Conservation (phyloP, 2,888 invertebrate genomes). For the Apodemia mormo region DNA sequence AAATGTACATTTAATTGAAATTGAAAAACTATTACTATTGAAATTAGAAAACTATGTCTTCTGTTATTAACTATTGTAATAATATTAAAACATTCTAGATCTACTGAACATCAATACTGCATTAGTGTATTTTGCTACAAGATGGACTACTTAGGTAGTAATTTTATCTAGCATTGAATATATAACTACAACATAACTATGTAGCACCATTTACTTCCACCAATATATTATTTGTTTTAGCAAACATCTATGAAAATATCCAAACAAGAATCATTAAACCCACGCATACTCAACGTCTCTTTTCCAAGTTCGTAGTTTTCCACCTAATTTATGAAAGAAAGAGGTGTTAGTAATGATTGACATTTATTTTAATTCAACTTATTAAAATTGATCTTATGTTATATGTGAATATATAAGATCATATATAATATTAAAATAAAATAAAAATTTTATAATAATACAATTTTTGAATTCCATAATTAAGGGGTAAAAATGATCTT, state of each 20-base stretch:
- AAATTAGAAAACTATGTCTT: background rate
- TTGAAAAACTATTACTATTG: background rate
- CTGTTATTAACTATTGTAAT: too few species aligned
- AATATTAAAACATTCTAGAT: too few species aligned
- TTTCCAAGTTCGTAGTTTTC: conserved; percentile 46
- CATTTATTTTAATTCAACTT: too few species aligned
- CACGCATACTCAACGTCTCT: conserved; percentile 58
- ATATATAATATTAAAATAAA: too few species aligned
- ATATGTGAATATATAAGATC: too few species aligned
- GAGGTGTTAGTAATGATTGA: conserved; percentile 30
- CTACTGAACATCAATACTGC: too few species aligned
- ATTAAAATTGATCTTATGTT: too few species aligned
- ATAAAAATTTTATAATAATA: too few species aligned
- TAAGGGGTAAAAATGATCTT: too few species aligned
- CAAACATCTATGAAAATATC: conserved; percentile 24
- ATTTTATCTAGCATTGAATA: background rate
- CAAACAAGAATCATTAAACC: conserved; percentile 37
- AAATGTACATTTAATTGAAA: conserved; percentile 3
- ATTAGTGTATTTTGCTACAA: background rate
- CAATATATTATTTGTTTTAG: conserved; percentile 5
- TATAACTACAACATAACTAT: conserved; percentile 1
- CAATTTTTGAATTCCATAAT: too few species aligned
- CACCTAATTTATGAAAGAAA: conserved; percentile 53
- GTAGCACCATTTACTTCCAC: background rate
- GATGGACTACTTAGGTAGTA: background rate